Evolutionary conservation across 1,140 invertebrate species (phyloP), one percentile per base, ranked within the genome.

Genomic region (Lanistes nyassanus): DNA sequence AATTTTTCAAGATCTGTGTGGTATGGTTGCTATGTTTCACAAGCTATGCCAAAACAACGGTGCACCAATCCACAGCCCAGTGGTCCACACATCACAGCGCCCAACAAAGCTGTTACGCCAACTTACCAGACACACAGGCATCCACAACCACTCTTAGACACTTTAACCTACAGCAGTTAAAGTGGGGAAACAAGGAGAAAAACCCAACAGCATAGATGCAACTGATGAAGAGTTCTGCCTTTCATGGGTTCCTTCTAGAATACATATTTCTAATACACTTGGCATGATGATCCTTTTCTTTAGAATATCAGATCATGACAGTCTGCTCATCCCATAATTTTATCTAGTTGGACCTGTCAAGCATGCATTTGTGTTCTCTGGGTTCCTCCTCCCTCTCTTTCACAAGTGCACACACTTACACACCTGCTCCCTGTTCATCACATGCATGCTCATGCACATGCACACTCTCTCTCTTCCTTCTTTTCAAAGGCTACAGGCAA

Each of bases 141-240:
- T 53, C 47, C 31, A 36, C 53, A 53, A 53, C 23, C n/a, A n/a
- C 31, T 69, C n/a, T 69, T 69, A n/a, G n/a, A 69, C 37, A n/a
- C 7, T 39, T 29, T 66, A 34, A 36, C 36, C 13, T 31, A 23
- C 36, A 39, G 23, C 26, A n/a, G n/a, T n/a, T n/a, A n/a, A n/a
- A n/a, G n/a, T n/a, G n/a, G n/a, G n/a, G n/a, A n/a, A n/a, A n/a
- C n/a, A n/a, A n/a, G n/a, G n/a, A n/a, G n/a, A n/a, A n/a, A n/a
- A n/a, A n/a, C n/a, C n/a, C n/a, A n/a, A n/a, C n/a, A n/a, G n/a
- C n/a, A 69, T n/a, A 60, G 9, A 23, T 26, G 58, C 58, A 60
- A 9, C n/a, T 29, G 58, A 60, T 23, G 23, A 34, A 60, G 23
- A 60, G 9, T 11, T 34, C 23, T 60, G 42, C 42, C 42, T 47